phyloP scores from a whole-genome alignment of 1,140 invertebrate genomes.

The Saxidomus purpurata region DNA sequence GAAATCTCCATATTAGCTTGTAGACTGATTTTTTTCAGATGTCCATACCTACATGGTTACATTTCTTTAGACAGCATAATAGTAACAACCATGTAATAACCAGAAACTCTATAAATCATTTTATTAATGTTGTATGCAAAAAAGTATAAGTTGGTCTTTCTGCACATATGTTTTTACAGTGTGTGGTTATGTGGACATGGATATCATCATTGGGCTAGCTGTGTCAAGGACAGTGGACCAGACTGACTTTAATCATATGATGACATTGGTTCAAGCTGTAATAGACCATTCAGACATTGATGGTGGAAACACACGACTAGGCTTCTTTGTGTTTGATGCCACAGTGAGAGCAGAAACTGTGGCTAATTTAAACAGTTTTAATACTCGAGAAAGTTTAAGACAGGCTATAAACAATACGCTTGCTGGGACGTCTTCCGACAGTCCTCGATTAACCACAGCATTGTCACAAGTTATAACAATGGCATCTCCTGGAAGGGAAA shows the following conservation, averaged over 20 bases:
- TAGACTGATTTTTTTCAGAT: too few relatives aligned
- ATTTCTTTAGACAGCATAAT: too few relatives aligned
- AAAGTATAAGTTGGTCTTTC: too few relatives aligned
- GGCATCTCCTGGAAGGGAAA: not conserved
- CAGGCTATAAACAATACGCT: not conserved
- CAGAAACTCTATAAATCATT: too few relatives aligned
- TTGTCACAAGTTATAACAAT: not conserved
- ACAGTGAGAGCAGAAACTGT: not conserved
- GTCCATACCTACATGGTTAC: too few relatives aligned
- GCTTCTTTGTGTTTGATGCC: conserved; percentile 24
- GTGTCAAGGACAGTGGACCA: not conserved
- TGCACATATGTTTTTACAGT: not conserved
- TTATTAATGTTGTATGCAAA: too few relatives aligned
- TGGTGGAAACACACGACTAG: not conserved
- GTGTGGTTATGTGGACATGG: not conserved
- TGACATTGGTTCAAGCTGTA: not conserved
- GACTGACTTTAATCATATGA: not conserved
- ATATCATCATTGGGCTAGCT: not conserved
- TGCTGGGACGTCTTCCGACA: not conserved
- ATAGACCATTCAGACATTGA: conserved; percentile 16
- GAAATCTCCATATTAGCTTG: too few relatives aligned
- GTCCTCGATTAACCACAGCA: not conserved
- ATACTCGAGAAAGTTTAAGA: not conserved
- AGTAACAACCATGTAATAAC: too few relatives aligned
- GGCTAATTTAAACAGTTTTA: not conserved